These are phyloP conservation scores for Corythoichthys haematopterus DNA, from an alignment of 2,113 vertebrate genomes.

Conservation along the genomic window DNA sequence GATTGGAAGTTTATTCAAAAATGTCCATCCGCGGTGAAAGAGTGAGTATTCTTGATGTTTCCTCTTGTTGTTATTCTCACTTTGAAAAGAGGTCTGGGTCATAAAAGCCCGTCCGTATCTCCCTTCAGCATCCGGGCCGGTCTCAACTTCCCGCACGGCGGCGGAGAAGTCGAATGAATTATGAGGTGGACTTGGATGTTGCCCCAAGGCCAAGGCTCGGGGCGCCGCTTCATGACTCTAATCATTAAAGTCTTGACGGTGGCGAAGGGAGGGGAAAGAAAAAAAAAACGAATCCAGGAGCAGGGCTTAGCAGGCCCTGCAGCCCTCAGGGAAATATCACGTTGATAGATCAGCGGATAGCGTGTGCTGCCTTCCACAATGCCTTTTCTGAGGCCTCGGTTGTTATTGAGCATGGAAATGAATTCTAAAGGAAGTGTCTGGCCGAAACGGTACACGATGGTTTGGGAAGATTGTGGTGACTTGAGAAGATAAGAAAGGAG, in stretches of 20 bases:
- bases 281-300: conserved; percentile 55
- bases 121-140: conserved; percentile 34
- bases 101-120: conserved; percentile 11
- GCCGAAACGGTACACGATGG: conserved; percentile 25
- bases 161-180: conserved; percentile 56
- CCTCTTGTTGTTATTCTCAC: conserved; percentile 30
- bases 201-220: conserved; percentile 57
- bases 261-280: neutral
- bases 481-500: conserved; percentile 29
- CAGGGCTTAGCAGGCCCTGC: conserved; percentile 42
- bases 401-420: conserved; percentile 56
- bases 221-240: conserved; percentile 59
- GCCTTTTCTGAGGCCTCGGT: conserved; percentile 31
- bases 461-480: conserved; percentile 32
- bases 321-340: conserved; percentile 63
- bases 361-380: conserved; percentile 39
- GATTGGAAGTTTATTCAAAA: neutral
- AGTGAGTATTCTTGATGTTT: conserved; percentile 1
- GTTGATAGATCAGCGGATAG: conserved; percentile 61
- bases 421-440: conserved; percentile 31
- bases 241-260: conserved; percentile 66
- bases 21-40: neutral
- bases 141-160: conserved; percentile 13
- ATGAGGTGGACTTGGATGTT: conserved; percentile 59
- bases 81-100: neutral